Base-by-base conservation (phyloP, 2,797 vertebrate species). In the Sebastes nivosus region DNA sequence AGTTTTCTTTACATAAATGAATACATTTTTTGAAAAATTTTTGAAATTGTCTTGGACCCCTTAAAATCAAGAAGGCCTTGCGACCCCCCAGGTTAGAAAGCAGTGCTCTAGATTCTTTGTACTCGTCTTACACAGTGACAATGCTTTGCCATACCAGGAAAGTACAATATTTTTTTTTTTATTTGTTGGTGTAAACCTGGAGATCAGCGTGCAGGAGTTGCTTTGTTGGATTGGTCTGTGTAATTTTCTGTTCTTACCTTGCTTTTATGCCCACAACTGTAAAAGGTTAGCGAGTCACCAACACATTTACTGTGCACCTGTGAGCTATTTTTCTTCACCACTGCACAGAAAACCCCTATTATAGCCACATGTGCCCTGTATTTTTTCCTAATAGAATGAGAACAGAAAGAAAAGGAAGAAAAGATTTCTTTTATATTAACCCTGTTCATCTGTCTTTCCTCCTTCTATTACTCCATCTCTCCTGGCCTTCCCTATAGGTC, bases 361-460 rank as follows among this genome's bases (percentile, higher is more conserved):
- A 32, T 6, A 66, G 4, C 14, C 24, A 12, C 4, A 14, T n/a
- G 20, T 27, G 12, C 13, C 38, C 8, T 42, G 25, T 36, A 1
- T 59, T 75, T 75, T 58, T 67, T 34, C 8, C 14, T 7, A 22
- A 3, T 25, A 13, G 29, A 36, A 1, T 18, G 22, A 72, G 64
- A 58, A 34, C 3, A 60, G 14, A 73, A 57, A 32, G 34, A 69
- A 11, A 59, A 63, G 8, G 6, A 25, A 14, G n/a, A 58, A 74
- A 64, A 30, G 38, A 77, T 59, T 5, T 85, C 9, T 70, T 72
- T 77, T 32, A 82, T 76, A 42, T 85, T 87, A 83, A 75, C 59
- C 4, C 70, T 72, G 58, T 67, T 85, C 5, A 32, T 74, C 65
- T 9, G 29, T 54, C 77, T 70, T 36, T 59, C 57, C 67, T 75